Percentiles rank a stretch among this genome's conserved stretches.
Conservation (phyloP, 2,113 vertebrate species). For the Dromaius novaehollandiae region DNA sequence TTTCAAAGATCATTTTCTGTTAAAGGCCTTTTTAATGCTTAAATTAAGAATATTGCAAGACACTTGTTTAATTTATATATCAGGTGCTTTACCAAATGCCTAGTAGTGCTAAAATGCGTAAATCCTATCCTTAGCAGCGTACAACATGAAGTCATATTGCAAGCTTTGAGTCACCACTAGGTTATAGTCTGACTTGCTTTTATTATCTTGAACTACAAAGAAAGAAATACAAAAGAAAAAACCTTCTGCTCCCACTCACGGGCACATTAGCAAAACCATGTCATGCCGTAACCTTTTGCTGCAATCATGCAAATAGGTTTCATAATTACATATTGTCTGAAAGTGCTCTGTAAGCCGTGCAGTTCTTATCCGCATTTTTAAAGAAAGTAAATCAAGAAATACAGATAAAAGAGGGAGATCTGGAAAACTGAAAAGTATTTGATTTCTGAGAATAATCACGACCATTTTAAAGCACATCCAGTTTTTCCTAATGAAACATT, state of each 20-base stretch:
- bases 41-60: neutral
- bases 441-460: neutral
- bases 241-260: neutral
- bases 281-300: neutral
- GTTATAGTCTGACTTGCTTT: neutral
- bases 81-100: neutral
- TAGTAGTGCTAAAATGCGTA: neutral
- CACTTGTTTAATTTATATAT: neutral
- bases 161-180: neutral
- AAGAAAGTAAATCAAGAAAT: neutral
- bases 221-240: neutral
- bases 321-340: neutral
- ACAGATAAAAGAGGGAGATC: neutral
- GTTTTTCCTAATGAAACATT: neutral
- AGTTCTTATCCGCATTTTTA: neutral
- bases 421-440: neutral
- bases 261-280: neutral
- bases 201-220: slow-evolving; percentile 1
- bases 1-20: neutral
- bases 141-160: neutral
- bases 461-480: neutral
- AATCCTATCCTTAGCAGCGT: neutral
- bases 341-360: neutral
- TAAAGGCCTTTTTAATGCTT: neutral
- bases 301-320: neutral